These are phyloP conservation scores for Gila orcuttii DNA, from an alignment of 2,113 vertebrate genomes.

Conservation along the genomic window DNA sequence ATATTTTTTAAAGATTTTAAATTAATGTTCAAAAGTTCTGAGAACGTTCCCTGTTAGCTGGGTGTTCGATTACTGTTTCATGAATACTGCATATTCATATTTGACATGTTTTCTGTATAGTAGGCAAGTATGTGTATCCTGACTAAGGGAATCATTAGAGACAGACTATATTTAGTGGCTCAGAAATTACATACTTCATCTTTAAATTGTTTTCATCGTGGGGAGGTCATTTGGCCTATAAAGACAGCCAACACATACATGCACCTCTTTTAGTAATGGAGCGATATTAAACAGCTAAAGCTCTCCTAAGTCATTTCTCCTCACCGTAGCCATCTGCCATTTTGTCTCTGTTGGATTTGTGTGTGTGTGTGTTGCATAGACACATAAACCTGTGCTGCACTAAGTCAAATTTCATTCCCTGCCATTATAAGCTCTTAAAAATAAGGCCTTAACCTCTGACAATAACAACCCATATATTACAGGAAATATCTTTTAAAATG, in stretches of 20 bases:
- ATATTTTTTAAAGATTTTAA: no score
- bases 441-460: background rate
- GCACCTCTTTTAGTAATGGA: background rate
- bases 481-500: background rate
- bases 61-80: background rate
- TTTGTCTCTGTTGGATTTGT: constrained; percentile 39
- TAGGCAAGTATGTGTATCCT: background rate
- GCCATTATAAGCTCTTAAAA: background rate
- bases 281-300: constrained; percentile 5
- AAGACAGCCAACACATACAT: background rate
- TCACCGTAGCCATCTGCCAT: constrained; percentile 25
- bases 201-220: background rate
- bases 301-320: constrained; percentile 16
- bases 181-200: background rate
- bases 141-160: background rate
- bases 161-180: background rate
- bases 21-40: no score
- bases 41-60: no score
- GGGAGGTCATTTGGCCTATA: background rate
- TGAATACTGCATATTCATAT: background rate
- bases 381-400: constrained; percentile 16
- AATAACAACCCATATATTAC: background rate
- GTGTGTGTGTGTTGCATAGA: constrained; percentile 29
- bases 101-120: background rate
- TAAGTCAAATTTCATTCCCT: background rate